These are phyloP conservation scores for Acromyrmex echinatior DNA, from an alignment of 1,140 invertebrate genomes.

Conservation along the genomic window DNA sequence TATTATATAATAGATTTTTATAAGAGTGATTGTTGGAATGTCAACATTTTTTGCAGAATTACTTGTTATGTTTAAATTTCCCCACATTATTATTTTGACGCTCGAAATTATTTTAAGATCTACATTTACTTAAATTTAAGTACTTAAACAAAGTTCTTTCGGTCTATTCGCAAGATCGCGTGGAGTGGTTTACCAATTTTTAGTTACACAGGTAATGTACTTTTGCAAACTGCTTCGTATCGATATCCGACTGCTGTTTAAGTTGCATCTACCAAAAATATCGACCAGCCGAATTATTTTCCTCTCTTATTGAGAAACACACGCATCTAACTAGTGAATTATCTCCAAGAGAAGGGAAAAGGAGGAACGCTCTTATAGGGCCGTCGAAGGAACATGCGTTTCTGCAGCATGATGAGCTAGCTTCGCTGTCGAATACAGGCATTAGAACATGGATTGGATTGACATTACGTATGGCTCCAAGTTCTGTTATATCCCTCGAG, in stretches of 20 bases:
- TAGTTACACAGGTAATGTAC: background rate
- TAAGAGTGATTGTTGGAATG: too few relatives aligned
- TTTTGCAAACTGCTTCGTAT: background rate
- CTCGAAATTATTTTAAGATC: too few relatives aligned
- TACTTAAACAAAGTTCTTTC: too few relatives aligned
- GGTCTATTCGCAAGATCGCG: background rate
- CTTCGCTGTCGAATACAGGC: constrained; percentile 47
- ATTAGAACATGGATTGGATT: constrained; percentile 68
- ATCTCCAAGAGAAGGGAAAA: background rate
- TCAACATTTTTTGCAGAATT: too few relatives aligned
- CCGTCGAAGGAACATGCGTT: constrained; percentile 44
- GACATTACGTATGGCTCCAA: constrained; percentile 67
- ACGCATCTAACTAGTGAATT: constrained; percentile 9
- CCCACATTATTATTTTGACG: too few relatives aligned
- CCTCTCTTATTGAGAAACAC: constrained; percentile 8
- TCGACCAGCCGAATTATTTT: background rate
- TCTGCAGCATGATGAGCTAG: constrained; percentile 22
- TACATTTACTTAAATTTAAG: too few relatives aligned
- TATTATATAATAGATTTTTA: too few relatives aligned
- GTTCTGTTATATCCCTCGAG: constrained; percentile 69
- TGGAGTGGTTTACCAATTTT: background rate
- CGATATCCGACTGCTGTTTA: background rate
- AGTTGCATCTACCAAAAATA: background rate
- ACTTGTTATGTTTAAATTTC: too few relatives aligned
- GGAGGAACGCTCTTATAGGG: background rate